These are phyloP conservation scores for Corydoras sp. DNA, from an alignment of 2,113 vertebrate species.

Conservation along the genomic window DNA sequence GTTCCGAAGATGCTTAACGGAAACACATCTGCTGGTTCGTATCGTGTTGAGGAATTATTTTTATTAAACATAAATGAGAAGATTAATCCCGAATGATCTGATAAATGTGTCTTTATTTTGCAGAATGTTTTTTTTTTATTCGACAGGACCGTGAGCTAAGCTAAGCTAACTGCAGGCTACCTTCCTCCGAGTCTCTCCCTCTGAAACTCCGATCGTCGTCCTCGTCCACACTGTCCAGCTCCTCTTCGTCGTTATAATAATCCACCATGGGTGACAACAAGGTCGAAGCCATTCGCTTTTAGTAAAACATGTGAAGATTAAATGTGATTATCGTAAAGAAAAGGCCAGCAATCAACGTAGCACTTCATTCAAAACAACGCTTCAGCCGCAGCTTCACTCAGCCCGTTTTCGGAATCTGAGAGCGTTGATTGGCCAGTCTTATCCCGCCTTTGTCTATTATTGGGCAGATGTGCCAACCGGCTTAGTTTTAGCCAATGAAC, in stretches of 20 bases:
- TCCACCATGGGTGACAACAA: constrained; percentile 79
- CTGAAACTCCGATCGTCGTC: constrained; percentile 90
- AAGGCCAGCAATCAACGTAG: neutral
- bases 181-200: constrained; percentile 89
- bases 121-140: too few relatives aligned
- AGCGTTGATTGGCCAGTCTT: constrained; percentile 15
- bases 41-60: too few relatives aligned
- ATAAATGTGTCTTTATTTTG: too few relatives aligned
- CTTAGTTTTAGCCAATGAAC: neutral
- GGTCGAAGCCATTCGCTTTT: constrained; percentile 75
- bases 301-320: constrained; percentile 37
- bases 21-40: too few relatives aligned
- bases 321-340: neutral
- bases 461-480: neutral
- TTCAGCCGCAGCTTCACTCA: neutral
- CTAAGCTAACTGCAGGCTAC: constrained; percentile 47
- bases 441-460: neutral
- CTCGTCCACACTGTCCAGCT: constrained; percentile 87
- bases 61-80: too few relatives aligned
- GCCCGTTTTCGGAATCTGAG: constrained; percentile 1
- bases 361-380: constrained; percentile 19
- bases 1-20: too few relatives aligned
- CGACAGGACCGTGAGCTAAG: constrained; percentile 13
- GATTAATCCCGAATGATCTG: too few relatives aligned
- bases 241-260: constrained; percentile 91